Evolutionary conservation across 2,113 vertebrate species (phyloP).

Genomic region (Geothlypis trichas): DNA sequence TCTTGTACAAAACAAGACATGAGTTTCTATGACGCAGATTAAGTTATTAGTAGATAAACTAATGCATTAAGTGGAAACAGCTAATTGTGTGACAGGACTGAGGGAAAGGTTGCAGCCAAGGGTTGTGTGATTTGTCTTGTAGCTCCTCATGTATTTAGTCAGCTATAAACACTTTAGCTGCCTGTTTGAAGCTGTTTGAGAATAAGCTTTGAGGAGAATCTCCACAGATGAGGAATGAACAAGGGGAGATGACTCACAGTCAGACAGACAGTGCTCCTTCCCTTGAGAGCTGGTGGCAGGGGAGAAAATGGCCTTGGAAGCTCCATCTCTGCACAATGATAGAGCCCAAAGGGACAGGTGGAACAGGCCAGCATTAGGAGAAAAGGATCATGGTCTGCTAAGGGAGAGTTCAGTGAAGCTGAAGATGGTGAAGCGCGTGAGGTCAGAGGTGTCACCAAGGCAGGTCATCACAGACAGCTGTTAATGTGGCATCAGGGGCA

Average conservation of each 20-base stretch:
- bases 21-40: not conserved
- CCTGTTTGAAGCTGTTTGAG: not conserved
- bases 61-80: not conserved
- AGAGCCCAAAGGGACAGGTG: not conserved
- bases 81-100: not conserved
- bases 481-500: rapidly evolving
- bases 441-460: not conserved
- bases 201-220: not conserved
- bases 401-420: not conserved
- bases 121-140: not conserved
- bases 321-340: not conserved
- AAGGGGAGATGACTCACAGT: not conserved
- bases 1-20: not conserved
- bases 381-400: not conserved
- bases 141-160: not conserved
- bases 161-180: not conserved
- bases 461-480: not conserved
- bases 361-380: not conserved
- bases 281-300: not conserved
- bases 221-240: not conserved
- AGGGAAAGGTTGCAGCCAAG: not conserved
- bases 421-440: not conserved
- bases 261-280: not conserved
- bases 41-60: constrained; percentile 4
- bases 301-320: not conserved